Evolutionary conservation across 2,888 invertebrate genomes (phyloP), one percentile per base, ranked within the genome.

Genomic region (Lagria hirta): DNA sequence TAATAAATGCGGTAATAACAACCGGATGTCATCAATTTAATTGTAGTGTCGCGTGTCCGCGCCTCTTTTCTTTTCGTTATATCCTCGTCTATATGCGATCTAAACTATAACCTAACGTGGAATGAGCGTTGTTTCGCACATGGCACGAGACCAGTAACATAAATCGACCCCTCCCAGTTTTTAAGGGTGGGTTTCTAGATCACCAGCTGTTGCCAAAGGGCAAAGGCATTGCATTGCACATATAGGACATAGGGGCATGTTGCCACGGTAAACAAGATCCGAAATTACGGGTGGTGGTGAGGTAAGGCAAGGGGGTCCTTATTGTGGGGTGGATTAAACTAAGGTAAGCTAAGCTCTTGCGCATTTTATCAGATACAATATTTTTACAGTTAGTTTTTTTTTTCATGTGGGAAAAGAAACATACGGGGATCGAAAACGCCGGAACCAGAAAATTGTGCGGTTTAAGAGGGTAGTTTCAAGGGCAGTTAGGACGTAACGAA

Each of bases 121-220:
- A n/a, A n/a, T n/a, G n/a, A 65, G 60, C 56, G 54, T 53, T 51
- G 56, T 66, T 68, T 69, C 65, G 69, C 70, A 69, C 68, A 68
- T 63, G 70, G 69, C 70, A 70, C 70, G 69, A 67, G 70, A 58
- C 66, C 66, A 61, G 65, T 62, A 67, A 64, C 65, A 65, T 62
- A 65, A 65, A 66, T 61, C 64, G 64, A 69, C 70, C 66, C 70
- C 69, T 64, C 66, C 68, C 69, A 54, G 65, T 62, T 57, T n/a
- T 61, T 58, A 62, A 67, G 70, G 71, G 70, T 68, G 64, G 68
- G 63, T 68, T 69, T 68, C 64, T 60, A 59, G 61, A 64, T 64
- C 64, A 68, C 69, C n/a, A 69, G 68, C 69, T 69, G 69, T 68
- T 69, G 40, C 6, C 20, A 21, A 29, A 7, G n/a, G 33, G 15